These are phyloP conservation scores for Drosophila ironensis DNA, from an alignment of 1,140 invertebrate genomes.

Conservation along the genomic window DNA sequence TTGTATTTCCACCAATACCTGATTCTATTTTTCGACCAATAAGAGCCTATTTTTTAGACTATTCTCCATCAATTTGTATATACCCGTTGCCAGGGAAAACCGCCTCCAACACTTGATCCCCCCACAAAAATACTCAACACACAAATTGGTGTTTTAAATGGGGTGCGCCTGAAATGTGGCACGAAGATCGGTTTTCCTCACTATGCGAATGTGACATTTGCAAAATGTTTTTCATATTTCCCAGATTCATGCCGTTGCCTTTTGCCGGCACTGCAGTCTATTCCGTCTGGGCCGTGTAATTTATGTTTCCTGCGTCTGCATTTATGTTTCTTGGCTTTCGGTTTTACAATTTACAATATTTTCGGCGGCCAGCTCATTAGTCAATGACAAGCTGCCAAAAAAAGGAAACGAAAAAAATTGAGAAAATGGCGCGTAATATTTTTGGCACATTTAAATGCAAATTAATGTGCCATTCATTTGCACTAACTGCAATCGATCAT, in stretches of 20 bases:
- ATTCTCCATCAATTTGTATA: too few species aligned
- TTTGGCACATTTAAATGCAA: conserved; percentile 49
- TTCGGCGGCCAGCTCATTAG: conserved; percentile 38
- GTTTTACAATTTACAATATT: conserved; percentile 32
- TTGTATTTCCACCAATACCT: too few species aligned
- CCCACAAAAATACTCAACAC: conserved; percentile 2
- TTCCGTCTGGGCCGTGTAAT: conserved; percentile 35
- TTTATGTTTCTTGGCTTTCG: conserved; percentile 21
- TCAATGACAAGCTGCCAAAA: conserved; percentile 45
- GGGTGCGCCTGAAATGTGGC: conserved; percentile 35
- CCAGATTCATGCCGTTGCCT: conserved; percentile 15
- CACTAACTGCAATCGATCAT: conserved; percentile 31
- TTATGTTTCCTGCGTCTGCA: conserved; percentile 35
- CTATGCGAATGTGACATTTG: conserved; percentile 46
- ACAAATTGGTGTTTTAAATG: conserved; percentile 23
- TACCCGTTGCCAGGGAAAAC: too few species aligned
- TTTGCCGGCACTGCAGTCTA: conserved; percentile 13
- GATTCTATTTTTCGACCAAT: too few species aligned
- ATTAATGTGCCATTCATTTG: conserved; percentile 49
- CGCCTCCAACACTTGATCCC: conserved; percentile 1
- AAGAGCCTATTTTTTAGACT: too few species aligned
- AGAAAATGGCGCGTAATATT: conserved; percentile 41
- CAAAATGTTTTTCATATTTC: conserved; percentile 48
- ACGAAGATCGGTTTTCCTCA: conserved; percentile 33
- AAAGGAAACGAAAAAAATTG: too few species aligned